Evolutionary conservation across 2,888 invertebrate species (phyloP), one percentile per base, ranked within the genome.

Genomic region (Himalopsyche tibetana): DNA sequence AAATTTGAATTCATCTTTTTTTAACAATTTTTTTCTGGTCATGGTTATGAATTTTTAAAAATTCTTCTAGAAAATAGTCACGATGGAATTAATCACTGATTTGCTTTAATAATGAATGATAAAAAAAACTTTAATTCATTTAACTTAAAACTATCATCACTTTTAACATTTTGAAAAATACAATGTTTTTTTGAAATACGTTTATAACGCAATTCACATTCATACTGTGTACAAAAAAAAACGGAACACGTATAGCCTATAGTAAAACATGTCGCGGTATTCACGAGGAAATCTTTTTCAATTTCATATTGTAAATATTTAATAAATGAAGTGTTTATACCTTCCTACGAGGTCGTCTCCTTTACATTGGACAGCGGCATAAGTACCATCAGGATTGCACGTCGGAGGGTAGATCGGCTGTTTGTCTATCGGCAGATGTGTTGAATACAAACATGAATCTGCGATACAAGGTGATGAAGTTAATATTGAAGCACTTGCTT

Each of bases 341-440:
- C 95, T 93, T 90, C 95, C 95, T 85, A 92, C 93, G 88, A 93
- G 92, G 88, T 91, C 89, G 89, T 95, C 95, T 56, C 95, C 95
- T 91, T 95, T 95, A 90, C 95, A 95, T 90, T 95, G 95, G 87
- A 94, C 94, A 1, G 95, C 93, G 69, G 93, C 93, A 91, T 93
- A 95, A 19, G 91, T 91, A 15, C 94, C 95, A 89, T 95, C 94
- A 38, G 92, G 91, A 82, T 94, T 91, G 90, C 95, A 95, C 84
- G 89, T 91, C 4, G 94, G 94, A 80, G 82, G 86, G 28, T 89
- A 88, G 2, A 82, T 45, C 11, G 83, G 83, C 28, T 86, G 86
- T 9, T 82, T 42, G 9, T 74, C 74, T 9, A 17, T 55, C 4
- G 82, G 74, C 38, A 86, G 56, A 56, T 87, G 86, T 38, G 84